Evolutionary conservation across 2,113 vertebrate species (phyloP).

Genomic region (Leptocoma aspasia): DNA sequence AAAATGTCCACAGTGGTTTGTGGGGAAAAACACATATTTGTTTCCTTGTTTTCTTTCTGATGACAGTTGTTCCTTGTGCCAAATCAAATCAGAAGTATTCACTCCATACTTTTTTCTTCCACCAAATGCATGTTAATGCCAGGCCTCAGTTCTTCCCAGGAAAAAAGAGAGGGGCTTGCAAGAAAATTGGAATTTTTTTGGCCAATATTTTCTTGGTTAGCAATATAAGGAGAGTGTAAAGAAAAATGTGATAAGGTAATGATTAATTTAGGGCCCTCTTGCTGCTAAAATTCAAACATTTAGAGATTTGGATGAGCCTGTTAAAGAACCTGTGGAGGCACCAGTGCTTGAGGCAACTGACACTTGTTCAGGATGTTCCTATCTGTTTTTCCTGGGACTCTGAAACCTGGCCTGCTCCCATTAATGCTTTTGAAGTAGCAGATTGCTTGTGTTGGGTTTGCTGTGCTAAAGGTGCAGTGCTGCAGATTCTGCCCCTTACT

Average conservation of each 20-base stretch:
- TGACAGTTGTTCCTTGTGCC: background rate
- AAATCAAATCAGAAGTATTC: background rate
- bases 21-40: background rate
- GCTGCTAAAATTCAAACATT: background rate
- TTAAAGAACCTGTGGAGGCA: background rate
- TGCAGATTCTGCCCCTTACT: background rate
- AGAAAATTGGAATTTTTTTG: background rate
- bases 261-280: background rate
- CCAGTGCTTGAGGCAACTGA: background rate
- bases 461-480: background rate
- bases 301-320: background rate
- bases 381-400: background rate
- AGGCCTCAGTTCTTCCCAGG: background rate
- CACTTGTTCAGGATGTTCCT: background rate
- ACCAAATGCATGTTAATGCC: background rate
- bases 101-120: background rate
- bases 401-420: background rate
- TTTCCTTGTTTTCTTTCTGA: slow-evolving; percentile 7
- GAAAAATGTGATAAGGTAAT: background rate
- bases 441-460: background rate
- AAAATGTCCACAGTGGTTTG: background rate
- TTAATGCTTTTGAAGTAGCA: background rate
- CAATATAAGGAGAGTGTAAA: background rate
- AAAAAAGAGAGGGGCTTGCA: background rate
- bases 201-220: background rate